These are phyloP conservation scores for Drosophila novamexicana DNA, from an alignment of 1,140 invertebrate species.

Conservation along the genomic window DNA sequence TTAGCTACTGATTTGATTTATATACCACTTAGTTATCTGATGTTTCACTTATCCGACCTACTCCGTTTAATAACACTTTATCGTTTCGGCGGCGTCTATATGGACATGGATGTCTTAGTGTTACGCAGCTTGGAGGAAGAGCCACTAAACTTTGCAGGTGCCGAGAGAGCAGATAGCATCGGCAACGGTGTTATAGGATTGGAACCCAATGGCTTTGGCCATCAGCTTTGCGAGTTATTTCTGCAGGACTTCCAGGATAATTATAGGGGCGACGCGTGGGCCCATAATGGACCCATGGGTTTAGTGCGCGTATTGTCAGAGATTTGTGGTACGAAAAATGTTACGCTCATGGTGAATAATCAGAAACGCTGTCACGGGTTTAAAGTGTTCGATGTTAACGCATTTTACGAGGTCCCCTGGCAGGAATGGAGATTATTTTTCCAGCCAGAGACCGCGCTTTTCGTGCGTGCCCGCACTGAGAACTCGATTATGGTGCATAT, in stretches of 20 bases:
- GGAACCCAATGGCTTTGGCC: conserved; percentile 85
- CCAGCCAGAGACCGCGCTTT: too few relatives aligned
- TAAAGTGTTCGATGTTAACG: conserved; percentile 86
- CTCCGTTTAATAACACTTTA: conserved; percentile 89
- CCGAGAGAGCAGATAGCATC: conserved; percentile 85
- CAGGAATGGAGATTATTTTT: conserved; percentile 86
- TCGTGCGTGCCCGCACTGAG: too few relatives aligned
- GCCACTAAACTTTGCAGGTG: conserved; percentile 87
- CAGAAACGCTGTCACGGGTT: conserved; percentile 87
- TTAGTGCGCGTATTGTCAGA: conserved; percentile 87
- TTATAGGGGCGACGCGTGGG: conserved; percentile 88
- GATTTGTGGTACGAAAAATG: conserved; percentile 85
- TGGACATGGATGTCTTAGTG: conserved; percentile 91
- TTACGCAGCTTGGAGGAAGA: conserved; percentile 87
- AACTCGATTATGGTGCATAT: too few relatives aligned
- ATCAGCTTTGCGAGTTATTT: conserved; percentile 86
- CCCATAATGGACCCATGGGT: conserved; percentile 87
- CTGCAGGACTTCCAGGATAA: conserved; percentile 86
- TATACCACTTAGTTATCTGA: conserved; percentile 12
- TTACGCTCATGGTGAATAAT: conserved; percentile 84
- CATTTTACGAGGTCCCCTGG: conserved; percentile 89
- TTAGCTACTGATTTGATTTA: too few relatives aligned
- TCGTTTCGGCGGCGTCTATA: conserved; percentile 91
- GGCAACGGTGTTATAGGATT: conserved; percentile 89
- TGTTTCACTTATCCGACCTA: conserved; percentile 86